Percentiles rank a stretch among this genome's conserved stretches.
phyloP scores from a whole-genome alignment of 2,888 invertebrate genomes.

The Cabera pusaria region DNA sequence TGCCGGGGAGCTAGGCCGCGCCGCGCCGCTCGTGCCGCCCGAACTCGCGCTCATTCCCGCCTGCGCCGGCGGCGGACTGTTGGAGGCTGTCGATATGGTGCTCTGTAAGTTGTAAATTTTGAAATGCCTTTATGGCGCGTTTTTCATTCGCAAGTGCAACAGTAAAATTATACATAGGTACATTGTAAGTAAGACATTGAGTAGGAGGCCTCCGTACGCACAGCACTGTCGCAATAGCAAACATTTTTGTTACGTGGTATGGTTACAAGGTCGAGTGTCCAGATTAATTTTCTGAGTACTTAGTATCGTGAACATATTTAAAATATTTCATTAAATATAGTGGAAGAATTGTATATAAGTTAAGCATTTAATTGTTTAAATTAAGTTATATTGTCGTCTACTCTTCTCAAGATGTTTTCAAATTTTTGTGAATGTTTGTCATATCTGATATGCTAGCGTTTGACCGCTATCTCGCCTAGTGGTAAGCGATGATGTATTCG shows the following conservation, averaged over 20 bases:
- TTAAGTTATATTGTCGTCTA: too few species aligned
- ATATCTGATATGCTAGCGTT: too few species aligned
- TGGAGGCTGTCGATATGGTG: slow-evolving; percentile 88
- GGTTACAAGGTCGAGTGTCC: slow-evolving; percentile 48
- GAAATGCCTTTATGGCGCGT: slow-evolving; percentile 82
- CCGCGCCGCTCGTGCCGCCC: slow-evolving; percentile 76
- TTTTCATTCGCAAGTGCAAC: slow-evolving; percentile 73
- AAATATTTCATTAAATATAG: too few species aligned
- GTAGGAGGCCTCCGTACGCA: slow-evolving; percentile 72
- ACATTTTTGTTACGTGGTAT: slow-evolving; percentile 38
- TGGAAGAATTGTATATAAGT: too few species aligned
- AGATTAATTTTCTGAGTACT: too few species aligned
- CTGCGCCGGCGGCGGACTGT: slow-evolving; percentile 86
- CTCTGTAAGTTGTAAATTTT: slow-evolving; percentile 83
- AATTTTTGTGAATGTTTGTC: too few species aligned
- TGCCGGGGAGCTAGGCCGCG: slow-evolving; percentile 78
- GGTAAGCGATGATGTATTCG: too few species aligned
- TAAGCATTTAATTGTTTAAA: too few species aligned
- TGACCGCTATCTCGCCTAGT: too few species aligned
- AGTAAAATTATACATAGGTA: slow-evolving; percentile 6
- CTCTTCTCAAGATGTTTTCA: too few species aligned
- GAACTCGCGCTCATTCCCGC: slow-evolving; percentile 83
- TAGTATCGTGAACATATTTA: too few species aligned
- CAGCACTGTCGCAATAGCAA: slow-evolving; percentile 62
- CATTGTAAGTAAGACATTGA: slow-evolving; percentile 22